Evolutionary conservation across 1,140 invertebrate genomes (phyloP), one percentile per base, ranked within the genome.

Genomic region (Xylocopa sonorina): DNA sequence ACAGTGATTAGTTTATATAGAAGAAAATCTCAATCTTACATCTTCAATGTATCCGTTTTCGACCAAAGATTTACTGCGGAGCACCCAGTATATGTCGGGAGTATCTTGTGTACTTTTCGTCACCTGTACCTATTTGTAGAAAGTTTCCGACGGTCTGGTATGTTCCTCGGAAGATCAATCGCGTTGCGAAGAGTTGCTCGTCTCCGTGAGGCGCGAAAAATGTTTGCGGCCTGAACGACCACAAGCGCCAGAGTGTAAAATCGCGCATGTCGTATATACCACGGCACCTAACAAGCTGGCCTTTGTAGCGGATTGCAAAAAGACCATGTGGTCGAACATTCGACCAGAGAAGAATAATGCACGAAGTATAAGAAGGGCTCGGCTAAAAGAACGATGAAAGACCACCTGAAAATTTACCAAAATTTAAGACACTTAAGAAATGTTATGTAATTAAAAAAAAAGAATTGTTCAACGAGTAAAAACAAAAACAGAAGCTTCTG

Each of bases 231-330:
- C 29, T 50, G 41, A 63, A 32, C 50, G 80, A 79, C 66, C 76
- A 50, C 80, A 67, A 81, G 60, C 66, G 64, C 12, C 50, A 34
- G 60, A 81, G 50, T 72, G 75, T 78, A 72, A 81, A 81, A 78
- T 81, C 51, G 75, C 66, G 57, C 73, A 68, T 63, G 79, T 80
- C 63, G 41, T 43, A 32, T 69, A 69, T 51, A 62, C 9, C 18
- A n/a, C 21, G 57, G 55, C 50, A 76, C 51, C 60, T 81, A 81
- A 81, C 80, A 72, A 64, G 66, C 66, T 66, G 50, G 66, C 64
- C 64, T 69, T 81, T 81, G 75, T 78, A 78, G 71, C 48, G 66
- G 72, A 66, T 76, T 57, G 55, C 43, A 66, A 80, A 80, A 76
- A 72, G 78, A 76, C 43, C 62, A 58, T 60, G 72, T 58, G 34